Percentiles rank a stretch among this genome's conserved stretches.
These are phyloP conservation scores for Sinocyclocheilus anophthalmus DNA, from an alignment of 2,113 vertebrate species.

Conservation along the genomic window DNA sequence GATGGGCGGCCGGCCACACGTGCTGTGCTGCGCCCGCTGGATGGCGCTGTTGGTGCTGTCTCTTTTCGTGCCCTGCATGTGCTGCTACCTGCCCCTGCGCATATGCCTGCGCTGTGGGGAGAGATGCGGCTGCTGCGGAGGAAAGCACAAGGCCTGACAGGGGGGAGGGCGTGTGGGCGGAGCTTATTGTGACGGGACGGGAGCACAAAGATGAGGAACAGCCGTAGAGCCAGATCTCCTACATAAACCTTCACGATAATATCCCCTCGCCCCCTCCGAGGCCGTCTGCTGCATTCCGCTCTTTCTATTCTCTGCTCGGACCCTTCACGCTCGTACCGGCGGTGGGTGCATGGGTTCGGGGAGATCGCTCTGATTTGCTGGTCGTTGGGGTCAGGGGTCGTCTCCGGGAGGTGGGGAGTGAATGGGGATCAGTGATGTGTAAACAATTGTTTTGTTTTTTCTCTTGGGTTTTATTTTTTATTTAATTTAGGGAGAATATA, in stretches of 20 bases:
- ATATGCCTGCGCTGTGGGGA: constrained; percentile 91
- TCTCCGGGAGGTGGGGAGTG: constrained; percentile 55
- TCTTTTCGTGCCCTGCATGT: constrained; percentile 91
- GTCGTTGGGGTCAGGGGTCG: constrained; percentile 57
- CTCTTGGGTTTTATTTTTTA: constrained; percentile 56
- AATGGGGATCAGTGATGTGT: constrained; percentile 68
- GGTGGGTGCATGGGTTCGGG: constrained; percentile 35
- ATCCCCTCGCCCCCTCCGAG: constrained; percentile 61
- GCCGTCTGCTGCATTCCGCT: constrained; percentile 74
- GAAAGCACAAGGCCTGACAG: constrained; percentile 82
- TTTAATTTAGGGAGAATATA: constrained; percentile 67
- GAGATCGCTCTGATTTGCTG: constrained; percentile 50
- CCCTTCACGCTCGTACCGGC: constrained; percentile 57
- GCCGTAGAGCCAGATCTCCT: constrained; percentile 57
- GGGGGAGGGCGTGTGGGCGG: constrained; percentile 35
- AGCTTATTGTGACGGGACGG: constrained; percentile 39
- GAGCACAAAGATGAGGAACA: constrained; percentile 36
- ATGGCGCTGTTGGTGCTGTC: constrained; percentile 85
- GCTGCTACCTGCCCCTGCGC: constrained; percentile 90
- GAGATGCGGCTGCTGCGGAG: constrained; percentile 88
- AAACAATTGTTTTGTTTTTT: constrained; percentile 70
- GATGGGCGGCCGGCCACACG: constrained; percentile 77
- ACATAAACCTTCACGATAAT: constrained; percentile 39
- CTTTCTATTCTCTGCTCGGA: constrained; percentile 67
- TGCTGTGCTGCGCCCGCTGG: constrained; percentile 89